Percentiles rank a stretch among this genome's conserved stretches.
Conservation (phyloP, 2,113 vertebrate genomes). For the Micromys minutus region DNA sequence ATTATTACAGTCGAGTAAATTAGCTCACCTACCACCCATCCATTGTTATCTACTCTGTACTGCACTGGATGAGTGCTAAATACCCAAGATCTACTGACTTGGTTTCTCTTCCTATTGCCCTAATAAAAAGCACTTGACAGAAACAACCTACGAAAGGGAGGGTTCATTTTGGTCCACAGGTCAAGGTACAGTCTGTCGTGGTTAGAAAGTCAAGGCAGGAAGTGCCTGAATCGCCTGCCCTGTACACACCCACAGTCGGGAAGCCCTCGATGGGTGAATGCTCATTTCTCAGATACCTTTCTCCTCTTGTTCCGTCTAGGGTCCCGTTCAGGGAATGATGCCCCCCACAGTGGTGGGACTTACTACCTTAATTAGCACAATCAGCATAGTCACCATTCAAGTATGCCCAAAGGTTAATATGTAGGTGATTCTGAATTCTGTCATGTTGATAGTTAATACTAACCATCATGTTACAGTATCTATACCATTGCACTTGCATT, state of each 20-base stretch:
- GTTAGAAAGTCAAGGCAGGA: neutral
- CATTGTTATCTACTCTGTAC: neutral
- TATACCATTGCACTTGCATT: neutral
- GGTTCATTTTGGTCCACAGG: neutral
- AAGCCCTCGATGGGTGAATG: neutral
- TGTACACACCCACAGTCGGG: neutral
- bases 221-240: neutral
- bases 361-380: neutral
- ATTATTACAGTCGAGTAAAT: neutral
- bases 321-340: neutral
- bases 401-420: neutral
- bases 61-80: neutral
- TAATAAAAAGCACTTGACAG: neutral
- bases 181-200: neutral
- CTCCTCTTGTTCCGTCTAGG: neutral
- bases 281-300: neutral
- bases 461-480: neutral
- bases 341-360: neutral
- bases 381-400: neutral
- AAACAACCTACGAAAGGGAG: neutral
- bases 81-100: neutral
- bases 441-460: neutral
- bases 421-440: neutral
- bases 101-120: neutral
- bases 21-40: neutral